These are phyloP conservation scores for Ricordea florida DNA, from an alignment of 92 coral and sea anemone species.

Conservation along the genomic window DNA sequence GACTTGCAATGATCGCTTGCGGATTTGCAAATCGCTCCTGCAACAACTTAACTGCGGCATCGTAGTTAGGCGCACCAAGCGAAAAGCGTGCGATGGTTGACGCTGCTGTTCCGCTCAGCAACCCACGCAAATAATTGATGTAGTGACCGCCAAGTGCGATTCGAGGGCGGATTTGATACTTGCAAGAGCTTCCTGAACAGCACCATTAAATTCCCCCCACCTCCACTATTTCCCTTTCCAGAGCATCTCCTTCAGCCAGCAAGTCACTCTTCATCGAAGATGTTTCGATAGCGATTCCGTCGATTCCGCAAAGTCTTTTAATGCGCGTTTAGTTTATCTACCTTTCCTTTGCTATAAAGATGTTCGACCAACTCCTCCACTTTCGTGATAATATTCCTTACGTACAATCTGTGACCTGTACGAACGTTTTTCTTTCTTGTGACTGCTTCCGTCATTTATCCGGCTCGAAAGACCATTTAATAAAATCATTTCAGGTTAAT, in stretches of 20 bases:
- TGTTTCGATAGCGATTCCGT: too few relatives aligned
- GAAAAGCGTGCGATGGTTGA: constrained; percentile 38
- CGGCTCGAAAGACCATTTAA: constrained; percentile 14
- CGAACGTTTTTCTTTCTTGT: background rate
- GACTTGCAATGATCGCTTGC: constrained; percentile 39
- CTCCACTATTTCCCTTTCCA: background rate
- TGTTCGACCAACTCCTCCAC: background rate
- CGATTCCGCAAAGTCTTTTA: background rate
- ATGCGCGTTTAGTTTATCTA: background rate
- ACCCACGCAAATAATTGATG: constrained; percentile 13
- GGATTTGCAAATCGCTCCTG: constrained; percentile 50
- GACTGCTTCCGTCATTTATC: background rate
- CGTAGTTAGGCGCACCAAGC: constrained; percentile 12
- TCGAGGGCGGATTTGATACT: background rate
- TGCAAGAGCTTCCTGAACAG: background rate
- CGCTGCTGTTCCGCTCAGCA: constrained; percentile 26
- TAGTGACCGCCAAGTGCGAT: background rate
- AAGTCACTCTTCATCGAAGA: background rate
- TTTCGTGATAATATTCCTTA: background rate
- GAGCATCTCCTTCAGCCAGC: background rate
- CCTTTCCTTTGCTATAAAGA: background rate
- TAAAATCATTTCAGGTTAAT: too few relatives aligned
- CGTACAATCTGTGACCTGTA: background rate
- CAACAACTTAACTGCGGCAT: constrained; percentile 17
- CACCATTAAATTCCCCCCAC: background rate